Base-by-base conservation (phyloP, 2,888 invertebrate genomes). In the Euproctis similis region DNA sequence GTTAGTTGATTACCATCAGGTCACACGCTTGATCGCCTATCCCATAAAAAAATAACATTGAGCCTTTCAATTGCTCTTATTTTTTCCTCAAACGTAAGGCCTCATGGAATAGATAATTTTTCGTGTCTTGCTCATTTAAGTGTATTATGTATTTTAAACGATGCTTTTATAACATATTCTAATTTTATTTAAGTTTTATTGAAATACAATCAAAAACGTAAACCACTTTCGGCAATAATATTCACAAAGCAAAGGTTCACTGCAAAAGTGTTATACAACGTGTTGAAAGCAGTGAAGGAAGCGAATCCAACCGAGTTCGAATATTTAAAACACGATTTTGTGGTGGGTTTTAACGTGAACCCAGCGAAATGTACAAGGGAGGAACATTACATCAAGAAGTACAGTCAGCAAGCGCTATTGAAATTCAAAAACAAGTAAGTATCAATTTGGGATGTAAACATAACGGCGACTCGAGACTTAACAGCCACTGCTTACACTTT, bases 231-330 rank as follows among this genome's bases (percentile, higher is more conserved):
- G 27, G 89, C 87, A 0, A 87, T 95, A 9, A 85, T 95, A 35
- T 94, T 95, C 64, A 90, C 92, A 0, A 75, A 89, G 48, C 85
- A 90, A 42, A 81, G 94, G 25, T 90, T 91, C 45, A 91, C 92
- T 0, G 92, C 94, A 0, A 92, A 92, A 69, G 84, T 92, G 4
- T 52, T 96, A 0, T 92, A 86, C 57, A 89, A 92, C 36, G 59
- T 93, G 2, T 49, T 95, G 3, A 85, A 88, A 32, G 70, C 80
- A 1, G 86, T 86, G 1, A 74, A 69, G 6, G 48, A 78, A 11
- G 18, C 34, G 0, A 73, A 87, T 36, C 72, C 85, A 0, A 25
- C 36, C 2, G 70, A 86, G 7, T 88, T 88, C 39, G 71, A 72
- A 0, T 87, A 90, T 44, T 53, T 92, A 0, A 81, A 86, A 35